A percentile compares a stretch with the other conserved stretches of the same genome.
These are phyloP conservation scores for Psilopsiagon aymara DNA, from an alignment of 2,113 vertebrate genomes.

Conservation along the genomic window DNA sequence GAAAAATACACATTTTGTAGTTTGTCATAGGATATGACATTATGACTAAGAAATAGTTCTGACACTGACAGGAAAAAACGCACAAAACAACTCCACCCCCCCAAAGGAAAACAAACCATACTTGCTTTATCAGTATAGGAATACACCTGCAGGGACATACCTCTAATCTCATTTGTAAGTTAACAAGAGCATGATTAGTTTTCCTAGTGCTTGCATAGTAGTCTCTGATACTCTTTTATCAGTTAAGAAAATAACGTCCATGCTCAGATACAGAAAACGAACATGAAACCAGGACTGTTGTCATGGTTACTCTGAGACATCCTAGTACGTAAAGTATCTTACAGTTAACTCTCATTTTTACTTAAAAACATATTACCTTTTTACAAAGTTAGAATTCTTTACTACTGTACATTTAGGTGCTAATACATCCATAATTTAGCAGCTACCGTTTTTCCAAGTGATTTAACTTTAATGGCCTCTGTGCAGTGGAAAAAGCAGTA, in stretches of 20 bases:
- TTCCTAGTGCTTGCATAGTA: neutral
- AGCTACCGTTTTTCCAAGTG: conserved; percentile 28
- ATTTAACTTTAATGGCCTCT: conserved; percentile 27
- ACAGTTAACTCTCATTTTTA: neutral
- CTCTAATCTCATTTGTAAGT: neutral
- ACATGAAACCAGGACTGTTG: conserved; percentile 24
- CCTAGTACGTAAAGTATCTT: neutral
- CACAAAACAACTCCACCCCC: neutral
- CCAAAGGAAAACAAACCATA: neutral
- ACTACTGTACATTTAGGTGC: neutral
- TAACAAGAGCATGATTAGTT: neutral
- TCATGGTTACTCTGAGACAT: conserved; percentile 52
- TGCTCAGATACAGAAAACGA: neutral
- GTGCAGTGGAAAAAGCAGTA: neutral
- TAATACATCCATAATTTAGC: conserved; percentile 14
- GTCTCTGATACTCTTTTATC: neutral
- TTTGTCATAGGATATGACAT: neutral
- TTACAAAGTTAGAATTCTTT: conserved; percentile 19
- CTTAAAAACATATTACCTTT: conserved; percentile 23
- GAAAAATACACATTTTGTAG: neutral
- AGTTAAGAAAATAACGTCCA: neutral
- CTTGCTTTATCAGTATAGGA: neutral
- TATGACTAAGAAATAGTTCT: neutral
- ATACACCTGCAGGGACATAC: neutral
- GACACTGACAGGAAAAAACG: neutral